Percentiles rank a stretch among this genome's conserved stretches.
Conservation (phyloP, 2,797 vertebrate species). For the Falco peregrinus region DNA sequence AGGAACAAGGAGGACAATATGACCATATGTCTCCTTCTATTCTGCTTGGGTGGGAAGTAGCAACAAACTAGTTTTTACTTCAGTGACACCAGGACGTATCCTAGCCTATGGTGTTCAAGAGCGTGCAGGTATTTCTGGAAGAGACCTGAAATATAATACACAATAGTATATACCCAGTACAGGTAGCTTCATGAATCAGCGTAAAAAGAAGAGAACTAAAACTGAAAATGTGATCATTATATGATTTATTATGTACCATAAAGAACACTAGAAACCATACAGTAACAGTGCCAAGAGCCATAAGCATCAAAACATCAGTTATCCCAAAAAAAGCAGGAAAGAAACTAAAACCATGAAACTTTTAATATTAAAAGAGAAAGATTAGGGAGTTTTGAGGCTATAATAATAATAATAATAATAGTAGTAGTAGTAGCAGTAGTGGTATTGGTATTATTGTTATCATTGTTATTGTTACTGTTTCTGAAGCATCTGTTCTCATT, state of each 20-base stretch:
- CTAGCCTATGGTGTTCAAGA: background rate
- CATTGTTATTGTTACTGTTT: too few species aligned
- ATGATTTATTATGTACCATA: background rate
- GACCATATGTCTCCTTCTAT: background rate
- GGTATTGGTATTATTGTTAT: too few species aligned
- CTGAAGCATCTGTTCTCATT: background rate
- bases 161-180: background rate
- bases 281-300: background rate
- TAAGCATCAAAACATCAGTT: background rate
- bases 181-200: background rate
- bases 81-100: background rate
- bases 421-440: too few species aligned
- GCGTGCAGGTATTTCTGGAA: background rate
- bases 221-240: background rate
- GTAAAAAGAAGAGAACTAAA: background rate
- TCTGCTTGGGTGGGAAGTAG: background rate
- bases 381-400: fast-evolving
- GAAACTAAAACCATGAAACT: background rate
- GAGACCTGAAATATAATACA: background rate
- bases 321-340: background rate
- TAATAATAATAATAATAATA: too few species aligned
- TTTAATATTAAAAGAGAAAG: background rate
- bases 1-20: background rate
- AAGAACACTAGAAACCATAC: background rate
- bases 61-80: background rate